Conservation (phyloP, 2,113 vertebrate genomes). For the Arothron firmamentum region DNA sequence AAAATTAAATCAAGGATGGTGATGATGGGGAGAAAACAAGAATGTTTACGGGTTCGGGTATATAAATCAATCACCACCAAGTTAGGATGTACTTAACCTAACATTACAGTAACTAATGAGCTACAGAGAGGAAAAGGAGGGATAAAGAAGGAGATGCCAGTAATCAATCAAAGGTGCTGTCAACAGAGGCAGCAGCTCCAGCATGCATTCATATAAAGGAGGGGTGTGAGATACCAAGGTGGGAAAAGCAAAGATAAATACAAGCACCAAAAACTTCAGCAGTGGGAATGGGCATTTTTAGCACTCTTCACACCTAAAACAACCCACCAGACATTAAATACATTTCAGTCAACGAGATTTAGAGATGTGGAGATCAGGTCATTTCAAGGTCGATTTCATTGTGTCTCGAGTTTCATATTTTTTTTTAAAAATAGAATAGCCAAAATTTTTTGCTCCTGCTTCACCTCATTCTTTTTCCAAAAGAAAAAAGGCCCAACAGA, state of each 20-base stretch:
- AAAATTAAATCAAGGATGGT: neutral
- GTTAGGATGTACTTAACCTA: conserved; percentile 55
- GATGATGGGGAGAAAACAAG: neutral
- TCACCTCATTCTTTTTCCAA: neutral
- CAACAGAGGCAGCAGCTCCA: conserved; percentile 16
- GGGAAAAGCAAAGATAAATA: neutral
- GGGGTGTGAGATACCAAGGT: neutral
- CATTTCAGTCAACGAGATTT: too few relatives aligned
- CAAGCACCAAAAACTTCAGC: neutral
- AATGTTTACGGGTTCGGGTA: conserved; percentile 21
- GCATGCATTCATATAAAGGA: neutral
- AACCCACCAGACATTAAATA: too few relatives aligned
- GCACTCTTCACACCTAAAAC: neutral
- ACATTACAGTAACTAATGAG: conserved; percentile 58
- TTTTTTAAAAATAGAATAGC: neutral
- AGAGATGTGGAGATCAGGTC: too few relatives aligned
- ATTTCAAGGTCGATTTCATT: too few relatives aligned
- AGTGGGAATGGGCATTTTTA: neutral
- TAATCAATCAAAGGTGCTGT: conserved; percentile 40
- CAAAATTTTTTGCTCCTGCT: neutral
- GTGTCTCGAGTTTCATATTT: too few relatives aligned
- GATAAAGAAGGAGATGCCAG: conserved; percentile 12
- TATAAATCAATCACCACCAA: conserved; percentile 44
- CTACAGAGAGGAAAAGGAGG: conserved; percentile 19
- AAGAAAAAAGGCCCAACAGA: neutral